These are phyloP conservation scores for Scaptomyza tumidula DNA, from an alignment of 2,888 invertebrate species.

Conservation along the genomic window DNA sequence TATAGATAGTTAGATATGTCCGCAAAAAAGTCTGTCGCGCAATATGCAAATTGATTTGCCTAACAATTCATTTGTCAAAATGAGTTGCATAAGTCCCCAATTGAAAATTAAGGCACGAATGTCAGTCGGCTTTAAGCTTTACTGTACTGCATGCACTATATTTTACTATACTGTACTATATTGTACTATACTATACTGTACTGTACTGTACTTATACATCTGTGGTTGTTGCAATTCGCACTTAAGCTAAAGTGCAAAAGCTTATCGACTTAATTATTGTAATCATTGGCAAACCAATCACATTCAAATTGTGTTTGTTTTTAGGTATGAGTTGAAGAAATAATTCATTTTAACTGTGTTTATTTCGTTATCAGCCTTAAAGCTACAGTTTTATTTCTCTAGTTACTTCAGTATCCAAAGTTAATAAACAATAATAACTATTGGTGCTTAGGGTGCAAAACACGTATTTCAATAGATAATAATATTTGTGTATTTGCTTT, in stretches of 20 bases:
- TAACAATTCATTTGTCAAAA: conserved; percentile 76
- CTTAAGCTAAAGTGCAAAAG: conserved; percentile 24
- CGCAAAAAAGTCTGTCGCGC: conserved; percentile 67
- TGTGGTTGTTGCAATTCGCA: conserved; percentile 30
- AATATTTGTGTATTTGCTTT: no score
- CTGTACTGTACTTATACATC: conserved; percentile 17
- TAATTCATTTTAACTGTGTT: no score
- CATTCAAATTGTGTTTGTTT: no score
- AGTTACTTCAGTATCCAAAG: no score
- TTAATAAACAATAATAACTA: no score
- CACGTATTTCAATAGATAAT: no score
- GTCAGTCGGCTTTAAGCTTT: conserved; percentile 37
- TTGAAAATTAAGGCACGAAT: conserved; percentile 48
- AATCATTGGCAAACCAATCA: no score
- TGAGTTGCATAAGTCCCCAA: conserved; percentile 76
- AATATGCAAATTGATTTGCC: conserved; percentile 77
- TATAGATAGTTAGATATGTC: conserved; percentile 1
- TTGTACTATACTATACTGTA: conserved; percentile 13
- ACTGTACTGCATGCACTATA: conserved; percentile 25
- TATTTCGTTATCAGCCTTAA: no score
- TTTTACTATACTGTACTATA: conserved; percentile 7
- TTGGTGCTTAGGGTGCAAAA: no score
- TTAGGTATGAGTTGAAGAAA: no score
- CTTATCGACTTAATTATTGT: neutral
- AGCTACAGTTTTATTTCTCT: no score